Evolutionary conservation across 2,888 invertebrate genomes (phyloP).

Genomic region (Eupithecia insigniata): DNA sequence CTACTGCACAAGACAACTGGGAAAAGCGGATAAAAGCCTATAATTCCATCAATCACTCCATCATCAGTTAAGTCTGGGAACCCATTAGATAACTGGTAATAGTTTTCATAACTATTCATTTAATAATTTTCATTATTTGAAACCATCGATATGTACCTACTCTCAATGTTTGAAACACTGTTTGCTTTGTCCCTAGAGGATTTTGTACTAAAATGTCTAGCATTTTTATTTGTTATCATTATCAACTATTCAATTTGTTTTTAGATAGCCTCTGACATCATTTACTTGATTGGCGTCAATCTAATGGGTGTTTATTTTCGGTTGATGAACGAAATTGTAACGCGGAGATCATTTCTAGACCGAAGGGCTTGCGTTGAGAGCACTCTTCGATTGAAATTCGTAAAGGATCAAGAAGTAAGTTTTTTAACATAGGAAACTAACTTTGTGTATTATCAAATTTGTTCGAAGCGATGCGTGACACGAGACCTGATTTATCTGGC

Average conservation of each 20-base stretch:
- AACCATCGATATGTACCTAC: too few species aligned
- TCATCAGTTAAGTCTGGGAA: neutral
- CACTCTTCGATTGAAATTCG: conserved; percentile 91
- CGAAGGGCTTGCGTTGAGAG: conserved; percentile 93
- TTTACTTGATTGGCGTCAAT: conserved; percentile 90
- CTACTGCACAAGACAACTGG: too few species aligned
- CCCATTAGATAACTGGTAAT: neutral
- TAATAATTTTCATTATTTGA: too few species aligned
- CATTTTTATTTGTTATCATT: neutral
- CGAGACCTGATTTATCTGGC: too few species aligned
- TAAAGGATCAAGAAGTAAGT: conserved; percentile 91
- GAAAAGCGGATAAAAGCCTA: too few species aligned
- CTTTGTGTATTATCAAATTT: neutral
- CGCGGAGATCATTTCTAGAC: conserved; percentile 93
- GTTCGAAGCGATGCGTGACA: too few species aligned
- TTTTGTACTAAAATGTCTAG: neutral
- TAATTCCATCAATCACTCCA: too few species aligned
- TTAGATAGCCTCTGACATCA: conserved; percentile 88
- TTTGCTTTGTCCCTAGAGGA: neutral
- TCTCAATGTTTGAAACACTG: too few species aligned
- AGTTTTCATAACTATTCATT: too few species aligned
- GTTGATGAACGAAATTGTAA: conserved; percentile 94
- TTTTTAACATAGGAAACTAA: neutral
- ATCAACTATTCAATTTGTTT: conserved; percentile 46
- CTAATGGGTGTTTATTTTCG: conserved; percentile 94